Conservation (phyloP, 2,888 invertebrate species). For the Parnassius mnemosyne region DNA sequence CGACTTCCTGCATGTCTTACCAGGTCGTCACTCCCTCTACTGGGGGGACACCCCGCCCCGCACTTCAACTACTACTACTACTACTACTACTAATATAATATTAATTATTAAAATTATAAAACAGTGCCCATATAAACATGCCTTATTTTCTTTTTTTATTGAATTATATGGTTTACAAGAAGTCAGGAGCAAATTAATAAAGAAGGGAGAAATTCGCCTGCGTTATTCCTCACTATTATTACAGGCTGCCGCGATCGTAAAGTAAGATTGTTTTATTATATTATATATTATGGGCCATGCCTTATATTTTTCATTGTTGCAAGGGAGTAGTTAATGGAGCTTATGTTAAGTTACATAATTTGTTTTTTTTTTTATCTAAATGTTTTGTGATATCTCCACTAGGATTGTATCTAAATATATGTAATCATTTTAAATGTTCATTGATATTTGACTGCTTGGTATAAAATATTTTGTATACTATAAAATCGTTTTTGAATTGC, state of each 20-base stretch:
- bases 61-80: too few relatives aligned
- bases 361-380: not conserved
- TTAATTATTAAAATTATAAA: too few relatives aligned
- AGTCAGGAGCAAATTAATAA: too few relatives aligned
- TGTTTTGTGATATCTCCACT: constrained; percentile 12
- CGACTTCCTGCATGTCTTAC: too few relatives aligned
- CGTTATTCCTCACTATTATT: not conserved
- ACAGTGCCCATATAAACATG: too few relatives aligned
- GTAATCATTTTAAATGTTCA: constrained; percentile 7
- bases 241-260: not conserved
- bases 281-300: not conserved
- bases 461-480: not conserved
- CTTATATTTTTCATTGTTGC: not conserved
- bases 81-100: too few relatives aligned
- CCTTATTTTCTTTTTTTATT: too few relatives aligned
- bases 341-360: not conserved
- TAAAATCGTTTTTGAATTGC: not conserved
- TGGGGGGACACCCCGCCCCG: too few relatives aligned
- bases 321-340: not conserved
- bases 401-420: constrained; percentile 1
- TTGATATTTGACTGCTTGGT: not conserved
- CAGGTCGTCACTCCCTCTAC: too few relatives aligned
- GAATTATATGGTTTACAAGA: too few relatives aligned
- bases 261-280: not conserved
- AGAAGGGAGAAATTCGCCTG: not conserved